phyloP scores from a whole-genome alignment of 2,888 invertebrate genomes.

The Rhabditoides inermis region DNA sequence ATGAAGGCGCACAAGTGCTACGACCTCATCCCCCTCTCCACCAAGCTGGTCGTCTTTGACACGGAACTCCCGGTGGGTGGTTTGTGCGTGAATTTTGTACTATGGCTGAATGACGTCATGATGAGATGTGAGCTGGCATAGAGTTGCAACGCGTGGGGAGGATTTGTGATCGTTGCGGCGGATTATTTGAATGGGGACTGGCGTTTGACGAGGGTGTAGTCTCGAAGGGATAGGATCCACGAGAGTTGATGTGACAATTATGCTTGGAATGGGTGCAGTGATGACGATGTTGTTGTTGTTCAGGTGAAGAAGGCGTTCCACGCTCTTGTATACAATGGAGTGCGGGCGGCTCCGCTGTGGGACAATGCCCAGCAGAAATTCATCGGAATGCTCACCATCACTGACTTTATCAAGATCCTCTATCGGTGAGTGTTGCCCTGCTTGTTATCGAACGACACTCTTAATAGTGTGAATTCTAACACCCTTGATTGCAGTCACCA shows the following conservation, averaged over 20 bases:
- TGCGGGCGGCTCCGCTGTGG: slow-evolving; percentile 68
- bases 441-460: too few species aligned
- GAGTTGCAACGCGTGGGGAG: too few species aligned
- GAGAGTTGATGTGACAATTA: background rate
- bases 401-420: slow-evolving; percentile 59
- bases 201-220: too few species aligned
- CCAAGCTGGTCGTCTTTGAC: slow-evolving; percentile 97
- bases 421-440: slow-evolving; percentile 42
- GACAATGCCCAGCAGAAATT: slow-evolving; percentile 69
- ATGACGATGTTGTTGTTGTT: background rate
- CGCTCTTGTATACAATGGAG: slow-evolving; percentile 80
- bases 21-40: slow-evolving; percentile 97
- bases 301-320: slow-evolving; percentile 89
- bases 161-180: too few species aligned
- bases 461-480: background rate
- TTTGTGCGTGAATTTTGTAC: too few species aligned
- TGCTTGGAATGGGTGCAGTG: background rate
- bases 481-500: slow-evolving; percentile 36
- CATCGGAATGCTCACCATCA: slow-evolving; percentile 67
- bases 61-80: slow-evolving; percentile 75
- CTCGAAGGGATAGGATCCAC: too few species aligned
- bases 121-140: too few species aligned
- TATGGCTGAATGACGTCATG: too few species aligned
- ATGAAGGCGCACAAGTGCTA: slow-evolving; percentile 99
- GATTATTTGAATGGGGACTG: too few species aligned